Conservation (phyloP, 2,113 vertebrate species). For the Condylura cristata region DNA sequence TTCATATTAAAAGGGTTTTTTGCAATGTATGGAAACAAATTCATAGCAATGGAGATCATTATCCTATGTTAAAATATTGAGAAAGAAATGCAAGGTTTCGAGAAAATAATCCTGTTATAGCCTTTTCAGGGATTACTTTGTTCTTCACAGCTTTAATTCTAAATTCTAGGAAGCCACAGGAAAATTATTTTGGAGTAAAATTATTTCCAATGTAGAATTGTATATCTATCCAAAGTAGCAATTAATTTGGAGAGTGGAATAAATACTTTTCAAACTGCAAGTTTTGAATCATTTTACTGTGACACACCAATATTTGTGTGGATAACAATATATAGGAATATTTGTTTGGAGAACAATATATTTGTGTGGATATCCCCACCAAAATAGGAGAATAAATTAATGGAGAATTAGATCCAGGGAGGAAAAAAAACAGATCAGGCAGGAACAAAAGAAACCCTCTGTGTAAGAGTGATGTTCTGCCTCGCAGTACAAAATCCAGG, state of each 20-base stretch:
- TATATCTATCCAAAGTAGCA: background rate
- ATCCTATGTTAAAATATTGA: background rate
- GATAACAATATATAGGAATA: too few relatives aligned
- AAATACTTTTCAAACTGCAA: background rate
- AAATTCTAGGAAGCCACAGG: background rate
- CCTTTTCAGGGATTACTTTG: background rate
- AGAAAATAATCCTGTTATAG: background rate
- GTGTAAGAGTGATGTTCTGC: background rate
- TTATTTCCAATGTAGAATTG: background rate
- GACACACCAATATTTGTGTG: background rate
- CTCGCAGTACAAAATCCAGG: background rate
- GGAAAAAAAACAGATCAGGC: background rate
- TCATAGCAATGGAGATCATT: background rate
- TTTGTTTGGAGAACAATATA: too few relatives aligned
- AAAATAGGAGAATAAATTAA: background rate
- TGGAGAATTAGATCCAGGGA: background rate
- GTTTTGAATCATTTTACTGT: background rate
- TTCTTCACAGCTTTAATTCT: background rate
- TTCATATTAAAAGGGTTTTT: background rate
- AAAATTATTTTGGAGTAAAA: background rate
- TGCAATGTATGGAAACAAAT: background rate
- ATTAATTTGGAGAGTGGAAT: background rate
- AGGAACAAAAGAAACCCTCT: background rate
- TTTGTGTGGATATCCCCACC: background rate
- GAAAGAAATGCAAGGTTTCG: background rate